Evolutionary conservation across 2,797 vertebrate species (phyloP).

Genomic region (Acanthurus leucopareius): DNA sequence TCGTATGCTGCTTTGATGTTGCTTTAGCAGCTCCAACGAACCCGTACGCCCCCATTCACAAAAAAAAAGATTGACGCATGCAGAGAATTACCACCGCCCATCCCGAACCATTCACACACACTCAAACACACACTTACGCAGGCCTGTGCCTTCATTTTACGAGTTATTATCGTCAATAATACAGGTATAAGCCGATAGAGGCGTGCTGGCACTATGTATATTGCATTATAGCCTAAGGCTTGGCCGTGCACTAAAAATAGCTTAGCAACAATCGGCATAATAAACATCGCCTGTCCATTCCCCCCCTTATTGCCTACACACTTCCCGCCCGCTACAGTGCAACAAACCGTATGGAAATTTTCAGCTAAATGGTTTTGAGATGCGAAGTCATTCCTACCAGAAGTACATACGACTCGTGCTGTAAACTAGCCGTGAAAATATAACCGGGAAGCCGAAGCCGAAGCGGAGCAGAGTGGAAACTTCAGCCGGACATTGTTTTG

Average conservation of each 20-base stretch:
- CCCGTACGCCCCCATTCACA: slow-evolving; percentile 84
- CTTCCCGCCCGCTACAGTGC: slow-evolving; percentile 76
- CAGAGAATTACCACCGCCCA: slow-evolving; percentile 84
- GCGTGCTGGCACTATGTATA: neutral
- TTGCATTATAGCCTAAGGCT: slow-evolving; percentile 52
- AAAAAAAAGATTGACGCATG: slow-evolving; percentile 85
- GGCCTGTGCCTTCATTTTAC: slow-evolving; percentile 52
- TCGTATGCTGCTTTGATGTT: slow-evolving; percentile 37
- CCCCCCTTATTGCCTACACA: slow-evolving; percentile 53
- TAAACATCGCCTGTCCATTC: slow-evolving; percentile 65
- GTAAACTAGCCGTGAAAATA: neutral
- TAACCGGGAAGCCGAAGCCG: slow-evolving; percentile 11
- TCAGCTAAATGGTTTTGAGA: slow-evolving; percentile 1
- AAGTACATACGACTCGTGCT: neutral
- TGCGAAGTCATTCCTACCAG: slow-evolving; percentile 1
- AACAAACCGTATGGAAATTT: slow-evolving; percentile 44
- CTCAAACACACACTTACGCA: slow-evolving; percentile 49
- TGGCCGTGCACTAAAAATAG: slow-evolving; percentile 79
- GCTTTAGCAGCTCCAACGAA: slow-evolving; percentile 61
- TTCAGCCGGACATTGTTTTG: slow-evolving; percentile 82
- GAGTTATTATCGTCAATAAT: slow-evolving; percentile 27
- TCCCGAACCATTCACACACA: slow-evolving; percentile 78
- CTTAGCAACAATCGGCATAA: slow-evolving; percentile 81
- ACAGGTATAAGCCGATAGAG: neutral
- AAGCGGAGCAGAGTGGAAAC: slow-evolving; percentile 68